These are phyloP conservation scores for Brachionus sp. DNA, from an alignment of 1,140 invertebrate genomes.

Conservation along the genomic window DNA sequence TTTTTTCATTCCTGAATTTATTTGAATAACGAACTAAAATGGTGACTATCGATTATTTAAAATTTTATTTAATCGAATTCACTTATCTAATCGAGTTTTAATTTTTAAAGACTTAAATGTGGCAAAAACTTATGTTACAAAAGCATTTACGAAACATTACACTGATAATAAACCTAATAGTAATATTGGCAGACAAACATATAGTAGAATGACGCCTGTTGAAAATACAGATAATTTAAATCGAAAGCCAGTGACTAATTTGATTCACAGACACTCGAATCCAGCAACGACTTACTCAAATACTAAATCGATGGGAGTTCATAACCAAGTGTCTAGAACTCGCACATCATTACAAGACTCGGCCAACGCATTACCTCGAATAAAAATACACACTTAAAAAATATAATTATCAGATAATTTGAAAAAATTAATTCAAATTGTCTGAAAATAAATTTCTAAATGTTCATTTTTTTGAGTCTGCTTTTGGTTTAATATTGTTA, in stretches of 20 bases:
- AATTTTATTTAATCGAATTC: slow-evolving; percentile 11
- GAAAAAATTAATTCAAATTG: background rate
- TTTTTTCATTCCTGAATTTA: background rate
- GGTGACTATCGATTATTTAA: slow-evolving; percentile 26
- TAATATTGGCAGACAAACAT: background rate
- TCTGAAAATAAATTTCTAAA: background rate
- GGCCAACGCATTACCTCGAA: slow-evolving; percentile 32
- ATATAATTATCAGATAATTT: background rate
- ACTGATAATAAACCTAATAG: slow-evolving; percentile 5
- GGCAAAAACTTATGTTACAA: slow-evolving; percentile 14
- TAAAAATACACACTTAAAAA: slow-evolving; percentile 22
- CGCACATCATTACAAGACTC: slow-evolving; percentile 26
- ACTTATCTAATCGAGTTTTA: slow-evolving; percentile 7
- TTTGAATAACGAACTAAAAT: background rate
- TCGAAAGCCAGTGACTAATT: background rate
- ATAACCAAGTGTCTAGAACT: slow-evolving; percentile 14
- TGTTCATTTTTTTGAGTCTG: background rate
- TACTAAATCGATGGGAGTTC: background rate
- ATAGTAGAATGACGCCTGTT: slow-evolving; percentile 31
- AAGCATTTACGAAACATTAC: slow-evolving; percentile 16
- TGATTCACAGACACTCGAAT: slow-evolving; percentile 43
- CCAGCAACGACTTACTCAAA: background rate
- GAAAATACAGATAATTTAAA: slow-evolving; percentile 8
- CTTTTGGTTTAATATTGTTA: background rate
- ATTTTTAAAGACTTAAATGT: background rate